Conservation (phyloP, 2,888 invertebrate genomes). For the Noctuana brunneofusca region DNA sequence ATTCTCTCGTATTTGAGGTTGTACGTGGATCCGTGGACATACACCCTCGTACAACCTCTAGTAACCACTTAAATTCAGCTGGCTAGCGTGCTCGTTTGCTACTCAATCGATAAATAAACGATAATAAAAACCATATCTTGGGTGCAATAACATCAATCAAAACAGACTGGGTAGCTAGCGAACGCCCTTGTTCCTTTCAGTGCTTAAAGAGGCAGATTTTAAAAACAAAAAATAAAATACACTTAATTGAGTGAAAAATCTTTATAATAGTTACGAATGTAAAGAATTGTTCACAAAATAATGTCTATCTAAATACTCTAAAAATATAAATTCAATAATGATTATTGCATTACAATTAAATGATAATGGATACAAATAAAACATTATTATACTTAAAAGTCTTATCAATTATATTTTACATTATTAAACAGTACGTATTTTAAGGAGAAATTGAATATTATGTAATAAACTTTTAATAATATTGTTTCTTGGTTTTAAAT, state of each 20-base stretch:
- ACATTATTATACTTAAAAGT: conserved; percentile 29
- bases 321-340: conserved; percentile 59
- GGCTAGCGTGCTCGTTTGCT: no score
- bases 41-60: no score
- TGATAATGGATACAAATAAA: conserved; percentile 28
- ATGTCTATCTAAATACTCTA: conserved; percentile 58
- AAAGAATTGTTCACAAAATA: conserved; percentile 55
- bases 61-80: no score
- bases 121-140: no score
- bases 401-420: conserved; percentile 22
- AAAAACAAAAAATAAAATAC: conserved; percentile 34
- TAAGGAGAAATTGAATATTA: not conserved
- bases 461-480: conserved; percentile 1
- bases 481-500: not conserved
- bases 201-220: no score
- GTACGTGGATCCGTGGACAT: no score
- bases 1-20: no score
- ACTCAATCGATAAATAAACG: no score
- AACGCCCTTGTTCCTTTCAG: no score
- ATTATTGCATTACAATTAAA: conserved; percentile 47
- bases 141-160: no score
- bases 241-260: conserved; percentile 38
- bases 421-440: not conserved
- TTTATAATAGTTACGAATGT: conserved; percentile 48
- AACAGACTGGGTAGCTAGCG: no score